Evolutionary conservation across 2,113 vertebrate species (phyloP).

Genomic region (Meles meles): DNA sequence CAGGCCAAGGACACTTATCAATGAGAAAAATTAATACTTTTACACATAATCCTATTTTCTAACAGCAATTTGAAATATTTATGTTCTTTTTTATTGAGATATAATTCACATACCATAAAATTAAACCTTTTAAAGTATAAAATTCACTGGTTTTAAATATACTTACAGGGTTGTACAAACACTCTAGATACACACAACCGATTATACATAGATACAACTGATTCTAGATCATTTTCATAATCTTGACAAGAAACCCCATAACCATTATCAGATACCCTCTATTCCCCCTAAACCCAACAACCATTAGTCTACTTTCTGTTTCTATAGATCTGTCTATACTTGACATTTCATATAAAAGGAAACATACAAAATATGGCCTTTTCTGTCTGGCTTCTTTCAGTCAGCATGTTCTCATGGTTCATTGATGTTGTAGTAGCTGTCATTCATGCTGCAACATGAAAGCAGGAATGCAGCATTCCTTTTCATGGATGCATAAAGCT

Average conservation of each 20-base stretch:
- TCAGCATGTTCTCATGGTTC: background rate
- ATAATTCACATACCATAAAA: conserved; percentile 8
- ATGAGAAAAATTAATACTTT: background rate
- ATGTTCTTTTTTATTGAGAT: background rate
- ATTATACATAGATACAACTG: background rate
- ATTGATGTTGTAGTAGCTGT: background rate
- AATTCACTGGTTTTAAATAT: conserved; percentile 6
- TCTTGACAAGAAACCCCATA: background rate
- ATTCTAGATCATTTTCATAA: conserved; percentile 13
- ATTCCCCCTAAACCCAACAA: background rate
- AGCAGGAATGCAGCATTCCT: background rate
- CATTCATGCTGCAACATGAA: background rate
- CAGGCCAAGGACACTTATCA: background rate
- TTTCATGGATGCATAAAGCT: background rate
- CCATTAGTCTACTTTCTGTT: background rate
- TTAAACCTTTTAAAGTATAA: background rate
- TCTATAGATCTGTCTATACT: background rate
- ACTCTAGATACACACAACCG: background rate
- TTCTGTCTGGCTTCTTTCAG: background rate
- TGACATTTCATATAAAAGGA: background rate
- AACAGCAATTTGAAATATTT: background rate
- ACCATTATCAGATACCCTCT: background rate
- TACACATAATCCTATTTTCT: background rate
- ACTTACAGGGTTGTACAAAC: background rate
- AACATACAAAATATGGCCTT: background rate